Evolutionary conservation across 2,888 invertebrate genomes (phyloP).

Genomic region (Dolomedes plantarius): DNA sequence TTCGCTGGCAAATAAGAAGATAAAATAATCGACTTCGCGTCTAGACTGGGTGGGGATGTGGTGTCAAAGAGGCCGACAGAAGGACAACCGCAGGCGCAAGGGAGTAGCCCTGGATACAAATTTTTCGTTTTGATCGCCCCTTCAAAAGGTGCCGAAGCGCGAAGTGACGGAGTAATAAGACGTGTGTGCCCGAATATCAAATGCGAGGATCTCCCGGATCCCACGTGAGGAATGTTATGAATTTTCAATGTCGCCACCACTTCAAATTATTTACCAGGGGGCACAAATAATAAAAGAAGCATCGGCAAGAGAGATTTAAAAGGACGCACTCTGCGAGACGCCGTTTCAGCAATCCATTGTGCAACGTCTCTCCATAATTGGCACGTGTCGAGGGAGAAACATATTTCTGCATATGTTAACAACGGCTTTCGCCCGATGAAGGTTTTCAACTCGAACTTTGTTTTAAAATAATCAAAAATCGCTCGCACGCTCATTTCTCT

Average conservation of each 20-base stretch:
- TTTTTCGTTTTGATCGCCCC: not conserved
- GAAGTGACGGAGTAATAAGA: not conserved
- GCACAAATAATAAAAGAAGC: no score
- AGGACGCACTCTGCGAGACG: no score
- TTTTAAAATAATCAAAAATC: no score
- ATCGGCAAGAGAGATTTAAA: no score
- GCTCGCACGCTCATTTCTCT: no score
- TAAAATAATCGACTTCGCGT: constrained; percentile 33
- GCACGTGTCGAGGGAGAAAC: no score
- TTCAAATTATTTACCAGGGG: no score
- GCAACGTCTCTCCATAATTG: no score
- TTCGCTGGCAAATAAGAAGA: constrained; percentile 11
- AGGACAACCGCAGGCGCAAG: constrained; percentile 33
- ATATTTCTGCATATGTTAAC: no score
- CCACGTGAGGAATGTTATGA: constrained; percentile 2
- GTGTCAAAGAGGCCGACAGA: constrained; percentile 36
- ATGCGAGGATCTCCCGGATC: not conserved
- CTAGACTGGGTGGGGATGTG: constrained; percentile 68
- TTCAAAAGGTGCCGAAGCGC: constrained; percentile 4
- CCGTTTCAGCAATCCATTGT: no score
- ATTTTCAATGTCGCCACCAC: not conserved
- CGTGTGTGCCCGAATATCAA: not conserved
- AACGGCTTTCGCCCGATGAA: no score
- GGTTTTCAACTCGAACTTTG: no score
- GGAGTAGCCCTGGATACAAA: not conserved